These are phyloP conservation scores for Pelosia muscerda DNA, from an alignment of 2,888 invertebrate genomes.

Conservation along the genomic window DNA sequence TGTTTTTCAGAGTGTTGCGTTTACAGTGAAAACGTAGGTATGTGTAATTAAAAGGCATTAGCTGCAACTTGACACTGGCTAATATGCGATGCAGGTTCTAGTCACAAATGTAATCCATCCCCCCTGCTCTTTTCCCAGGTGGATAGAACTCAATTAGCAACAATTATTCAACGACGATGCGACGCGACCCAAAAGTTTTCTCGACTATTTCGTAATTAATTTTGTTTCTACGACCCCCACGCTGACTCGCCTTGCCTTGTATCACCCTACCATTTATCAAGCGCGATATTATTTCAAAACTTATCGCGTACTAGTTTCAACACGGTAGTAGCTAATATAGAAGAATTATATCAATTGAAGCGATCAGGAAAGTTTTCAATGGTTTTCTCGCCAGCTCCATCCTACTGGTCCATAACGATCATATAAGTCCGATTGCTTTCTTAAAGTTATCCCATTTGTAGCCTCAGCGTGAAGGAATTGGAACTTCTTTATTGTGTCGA, in stretches of 20 bases:
- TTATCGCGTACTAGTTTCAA: constrained; percentile 50
- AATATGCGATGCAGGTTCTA: constrained; percentile 36
- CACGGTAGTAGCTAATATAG: constrained; percentile 58
- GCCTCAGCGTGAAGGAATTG: constrained; percentile 75
- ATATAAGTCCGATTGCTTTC: constrained; percentile 86
- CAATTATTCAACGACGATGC: constrained; percentile 78
- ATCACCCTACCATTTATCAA: constrained; percentile 57
- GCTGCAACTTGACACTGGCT: constrained; percentile 41
- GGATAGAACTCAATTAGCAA: constrained; percentile 81
- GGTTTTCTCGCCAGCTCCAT: constrained; percentile 78
- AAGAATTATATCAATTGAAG: constrained; percentile 76
- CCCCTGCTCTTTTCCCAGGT: constrained; percentile 64
- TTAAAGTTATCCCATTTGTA: constrained; percentile 85
- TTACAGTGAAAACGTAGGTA: constrained; percentile 34
- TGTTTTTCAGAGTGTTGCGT: constrained; percentile 6
- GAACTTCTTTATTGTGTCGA: constrained; percentile 83
- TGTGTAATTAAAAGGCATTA: constrained; percentile 64
- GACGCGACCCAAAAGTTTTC: constrained; percentile 76
- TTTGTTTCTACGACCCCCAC: constrained; percentile 73
- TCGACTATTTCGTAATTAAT: constrained; percentile 82
- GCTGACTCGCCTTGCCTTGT: constrained; percentile 57
- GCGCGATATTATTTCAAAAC: constrained; percentile 61
- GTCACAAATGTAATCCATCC: constrained; percentile 60
- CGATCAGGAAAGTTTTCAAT: constrained; percentile 79
- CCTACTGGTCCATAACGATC: constrained; percentile 82